phyloP scores from a whole-genome alignment of 2,113 vertebrate species.

The Nyctibius bracteatus region DNA sequence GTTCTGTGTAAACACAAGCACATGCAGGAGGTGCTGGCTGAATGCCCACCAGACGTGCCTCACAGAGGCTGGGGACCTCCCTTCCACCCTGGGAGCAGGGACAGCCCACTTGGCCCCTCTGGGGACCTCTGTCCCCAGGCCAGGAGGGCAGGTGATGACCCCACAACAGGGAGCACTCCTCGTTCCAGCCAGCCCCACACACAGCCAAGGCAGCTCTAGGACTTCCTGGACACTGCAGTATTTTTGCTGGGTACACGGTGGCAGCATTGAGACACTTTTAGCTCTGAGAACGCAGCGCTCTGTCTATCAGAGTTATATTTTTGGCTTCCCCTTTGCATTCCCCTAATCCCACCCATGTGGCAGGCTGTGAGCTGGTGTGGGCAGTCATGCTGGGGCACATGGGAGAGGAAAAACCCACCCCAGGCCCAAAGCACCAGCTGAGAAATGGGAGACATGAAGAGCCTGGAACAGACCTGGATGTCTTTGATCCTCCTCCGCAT shows the following conservation, averaged over 20 bases:
- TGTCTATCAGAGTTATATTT: fast-evolving
- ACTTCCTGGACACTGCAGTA: not conserved
- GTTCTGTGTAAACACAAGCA: slow-evolving; percentile 1
- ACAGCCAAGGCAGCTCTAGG: fast-evolving
- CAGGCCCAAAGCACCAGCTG: not conserved
- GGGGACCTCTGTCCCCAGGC: not conserved
- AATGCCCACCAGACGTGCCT: fast-evolving
- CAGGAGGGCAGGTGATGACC: not conserved
- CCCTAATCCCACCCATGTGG: fast-evolving
- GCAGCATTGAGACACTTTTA: slow-evolving; percentile 27
- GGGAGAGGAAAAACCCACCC: not conserved
- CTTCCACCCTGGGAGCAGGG: not conserved
- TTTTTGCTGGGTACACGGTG: slow-evolving; percentile 24
- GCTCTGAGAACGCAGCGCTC: fast-evolving
- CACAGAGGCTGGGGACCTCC: not conserved
- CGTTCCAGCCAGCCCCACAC: not conserved
- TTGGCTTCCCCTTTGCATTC: not conserved
- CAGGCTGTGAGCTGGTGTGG: not conserved
- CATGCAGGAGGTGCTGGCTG: not conserved
- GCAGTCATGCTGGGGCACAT: fast-evolving
- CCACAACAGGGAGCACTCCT: not conserved
- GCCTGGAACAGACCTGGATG: slow-evolving; percentile 60
- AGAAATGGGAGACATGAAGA: not conserved
- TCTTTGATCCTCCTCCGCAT: slow-evolving; percentile 29
- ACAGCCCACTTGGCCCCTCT: not conserved